These are phyloP conservation scores for Dicrostonyx torquatus DNA, from an alignment of 2,797 vertebrate genomes.

Conservation along the genomic window DNA sequence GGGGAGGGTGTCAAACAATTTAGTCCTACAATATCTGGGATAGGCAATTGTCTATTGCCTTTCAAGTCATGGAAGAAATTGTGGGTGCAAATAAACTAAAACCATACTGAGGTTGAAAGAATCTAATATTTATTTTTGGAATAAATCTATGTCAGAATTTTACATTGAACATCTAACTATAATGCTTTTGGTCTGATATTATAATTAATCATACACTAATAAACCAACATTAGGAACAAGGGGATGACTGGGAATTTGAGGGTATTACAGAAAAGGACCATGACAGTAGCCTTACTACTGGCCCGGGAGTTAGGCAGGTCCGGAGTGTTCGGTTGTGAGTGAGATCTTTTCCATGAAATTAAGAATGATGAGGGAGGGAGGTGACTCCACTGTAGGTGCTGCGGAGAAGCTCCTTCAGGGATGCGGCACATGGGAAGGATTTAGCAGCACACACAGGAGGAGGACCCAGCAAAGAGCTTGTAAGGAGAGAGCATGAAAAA, in stretches of 20 bases:
- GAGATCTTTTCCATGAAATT: not conserved
- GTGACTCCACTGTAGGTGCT: not conserved
- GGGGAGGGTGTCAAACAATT: not conserved
- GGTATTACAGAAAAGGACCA: not conserved
- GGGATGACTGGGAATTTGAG: not conserved
- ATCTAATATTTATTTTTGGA: not conserved
- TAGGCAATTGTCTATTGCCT: not conserved
- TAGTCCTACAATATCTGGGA: not conserved
- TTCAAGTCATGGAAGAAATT: not conserved
- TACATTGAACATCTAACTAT: not conserved
- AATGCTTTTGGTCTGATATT: not conserved
- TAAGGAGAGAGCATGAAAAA: not conserved
- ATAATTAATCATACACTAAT: not conserved
- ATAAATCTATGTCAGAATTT: slow-evolving; percentile 32
- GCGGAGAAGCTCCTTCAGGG: not conserved
- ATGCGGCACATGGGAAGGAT: not conserved
- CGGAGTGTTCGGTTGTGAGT: not conserved
- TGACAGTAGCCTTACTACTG: not conserved
- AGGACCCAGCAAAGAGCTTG: not conserved
- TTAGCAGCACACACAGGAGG: not conserved
- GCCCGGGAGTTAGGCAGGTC: not conserved
- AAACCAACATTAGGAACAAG: not conserved
- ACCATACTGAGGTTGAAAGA: not conserved
- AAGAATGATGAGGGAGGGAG: not conserved
- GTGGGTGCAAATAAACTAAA: not conserved